Conservation (phyloP, 2,888 invertebrate genomes). For the Drosophila algonquin region DNA sequence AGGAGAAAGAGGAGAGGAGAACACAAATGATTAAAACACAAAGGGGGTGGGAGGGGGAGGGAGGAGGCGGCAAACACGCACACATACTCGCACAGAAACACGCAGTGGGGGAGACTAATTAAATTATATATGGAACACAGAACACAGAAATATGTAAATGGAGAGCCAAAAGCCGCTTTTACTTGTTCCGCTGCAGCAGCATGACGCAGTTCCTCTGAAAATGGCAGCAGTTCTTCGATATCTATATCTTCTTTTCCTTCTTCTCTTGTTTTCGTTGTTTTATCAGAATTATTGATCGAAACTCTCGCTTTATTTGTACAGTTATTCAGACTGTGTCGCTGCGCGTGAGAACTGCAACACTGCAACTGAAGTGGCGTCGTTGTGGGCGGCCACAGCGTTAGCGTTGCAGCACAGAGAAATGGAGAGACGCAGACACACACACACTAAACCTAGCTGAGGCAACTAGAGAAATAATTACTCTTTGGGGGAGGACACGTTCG, state of each 20-base stretch:
- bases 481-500: not conserved
- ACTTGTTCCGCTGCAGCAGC: conserved; percentile 81
- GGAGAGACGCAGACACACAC: conserved; percentile 5
- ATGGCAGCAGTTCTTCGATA: conserved; percentile 1
- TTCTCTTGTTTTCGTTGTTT: conserved; percentile 4
- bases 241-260: conserved; percentile 16
- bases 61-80: conserved; percentile 11
- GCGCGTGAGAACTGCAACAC: conserved; percentile 7
- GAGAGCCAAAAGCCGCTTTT: conserved; percentile 64
- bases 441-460: not conserved
- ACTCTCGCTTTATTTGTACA: not conserved
- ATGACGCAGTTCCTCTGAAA: conserved; percentile 48
- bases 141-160: conserved; percentile 47
- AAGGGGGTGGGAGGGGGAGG: conserved; percentile 6
- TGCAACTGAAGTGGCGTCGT: not conserved
- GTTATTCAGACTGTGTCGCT: not conserved
- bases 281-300: conserved; percentile 4
- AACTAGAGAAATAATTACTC: conserved; percentile 30
- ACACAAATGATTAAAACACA: not conserved
- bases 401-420: not conserved
- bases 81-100: conserved; percentile 21
- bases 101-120: conserved; percentile 55
- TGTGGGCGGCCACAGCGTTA: too few relatives aligned
- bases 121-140: conserved; percentile 51
- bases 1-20: not conserved